Conservation (phyloP, 2,113 vertebrate genomes). For the Alouatta palliata region DNA sequence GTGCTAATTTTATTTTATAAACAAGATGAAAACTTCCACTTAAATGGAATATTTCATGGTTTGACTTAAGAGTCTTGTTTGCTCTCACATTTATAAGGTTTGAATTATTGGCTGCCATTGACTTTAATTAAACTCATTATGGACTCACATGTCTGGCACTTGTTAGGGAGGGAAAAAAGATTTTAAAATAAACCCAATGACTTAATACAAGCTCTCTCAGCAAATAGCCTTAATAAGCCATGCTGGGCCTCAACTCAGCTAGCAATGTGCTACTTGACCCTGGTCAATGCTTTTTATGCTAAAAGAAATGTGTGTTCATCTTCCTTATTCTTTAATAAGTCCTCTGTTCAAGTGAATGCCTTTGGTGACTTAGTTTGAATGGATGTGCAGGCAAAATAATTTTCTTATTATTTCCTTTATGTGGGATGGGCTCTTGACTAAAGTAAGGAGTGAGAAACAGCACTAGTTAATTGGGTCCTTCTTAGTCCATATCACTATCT, state of each 20-base stretch:
- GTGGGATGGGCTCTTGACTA: conserved; percentile 25
- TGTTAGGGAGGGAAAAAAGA: conserved; percentile 42
- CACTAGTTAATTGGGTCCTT: conserved; percentile 38
- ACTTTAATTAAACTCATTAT: conserved; percentile 80
- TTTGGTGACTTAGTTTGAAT: conserved; percentile 58
- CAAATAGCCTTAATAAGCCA: conserved; percentile 69
- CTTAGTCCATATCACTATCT: not conserved
- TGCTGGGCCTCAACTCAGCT: conserved; percentile 59
- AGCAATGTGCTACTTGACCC: conserved; percentile 65
- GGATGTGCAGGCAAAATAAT: conserved; percentile 46
- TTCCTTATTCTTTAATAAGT: conserved; percentile 77
- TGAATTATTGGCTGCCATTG: conserved; percentile 51
- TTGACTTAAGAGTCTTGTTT: conserved; percentile 69
- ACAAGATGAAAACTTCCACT: conserved; percentile 30
- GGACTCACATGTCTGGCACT: conserved; percentile 61
- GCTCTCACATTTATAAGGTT: conserved; percentile 58
- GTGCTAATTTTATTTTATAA: conserved; percentile 49
- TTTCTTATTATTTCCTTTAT: conserved; percentile 67
- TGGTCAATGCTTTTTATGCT: conserved; percentile 50
- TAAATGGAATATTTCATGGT: conserved; percentile 51
- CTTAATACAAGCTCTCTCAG: conserved; percentile 52
- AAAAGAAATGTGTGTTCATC: conserved; percentile 70
- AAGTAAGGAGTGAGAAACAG: not conserved
- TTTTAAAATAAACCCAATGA: conserved; percentile 70
- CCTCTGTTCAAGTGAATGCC: conserved; percentile 71